A percentile compares a stretch with the other conserved stretches of the same genome.
Evolutionary conservation across 1,140 invertebrate species (phyloP).

Genomic region (Panagrolaimus sp.): DNA sequence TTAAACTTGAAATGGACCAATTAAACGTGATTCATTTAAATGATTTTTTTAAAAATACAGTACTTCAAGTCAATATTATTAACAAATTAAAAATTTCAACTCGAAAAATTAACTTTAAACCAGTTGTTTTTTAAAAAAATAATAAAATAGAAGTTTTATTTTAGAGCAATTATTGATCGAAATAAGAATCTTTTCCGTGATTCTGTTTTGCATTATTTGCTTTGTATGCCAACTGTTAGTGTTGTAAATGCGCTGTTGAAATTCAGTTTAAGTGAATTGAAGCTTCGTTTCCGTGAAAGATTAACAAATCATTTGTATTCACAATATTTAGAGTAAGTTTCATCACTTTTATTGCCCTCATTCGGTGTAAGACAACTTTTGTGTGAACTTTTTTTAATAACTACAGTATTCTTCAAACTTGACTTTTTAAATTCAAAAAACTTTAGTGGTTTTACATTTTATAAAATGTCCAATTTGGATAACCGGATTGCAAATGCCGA

Average conservation of each 20-base stretch:
- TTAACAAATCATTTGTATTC: slow-evolving; percentile 78
- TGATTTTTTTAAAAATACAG: no score
- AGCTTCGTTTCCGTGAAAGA: slow-evolving; percentile 79
- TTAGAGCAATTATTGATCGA: slow-evolving; percentile 83
- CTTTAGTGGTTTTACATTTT: slow-evolving; percentile 71
- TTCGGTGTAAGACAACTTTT: no score
- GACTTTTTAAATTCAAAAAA: background rate
- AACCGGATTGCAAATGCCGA: slow-evolving; percentile 80
- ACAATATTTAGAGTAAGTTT: slow-evolving; percentile 79
- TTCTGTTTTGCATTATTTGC: slow-evolving; percentile 67
- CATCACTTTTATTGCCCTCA: no score
- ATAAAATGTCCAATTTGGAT: slow-evolving; percentile 72
- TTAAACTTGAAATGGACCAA: no score
- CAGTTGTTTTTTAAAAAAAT: no score
- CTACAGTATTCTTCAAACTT: background rate
- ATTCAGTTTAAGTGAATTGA: slow-evolving; percentile 86
- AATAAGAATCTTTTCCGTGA: slow-evolving; percentile 71
- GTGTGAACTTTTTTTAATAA: no score
- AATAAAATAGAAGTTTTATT: no score
- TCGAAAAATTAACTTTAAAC: no score
- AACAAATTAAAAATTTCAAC: no score
- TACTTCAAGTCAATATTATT: no score
- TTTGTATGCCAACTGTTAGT: slow-evolving; percentile 63
- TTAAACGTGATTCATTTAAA: no score
- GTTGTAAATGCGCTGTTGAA: slow-evolving; percentile 85